Base-by-base conservation (phyloP, 2,797 vertebrate species). In the Poeciliopsis presidionis region DNA sequence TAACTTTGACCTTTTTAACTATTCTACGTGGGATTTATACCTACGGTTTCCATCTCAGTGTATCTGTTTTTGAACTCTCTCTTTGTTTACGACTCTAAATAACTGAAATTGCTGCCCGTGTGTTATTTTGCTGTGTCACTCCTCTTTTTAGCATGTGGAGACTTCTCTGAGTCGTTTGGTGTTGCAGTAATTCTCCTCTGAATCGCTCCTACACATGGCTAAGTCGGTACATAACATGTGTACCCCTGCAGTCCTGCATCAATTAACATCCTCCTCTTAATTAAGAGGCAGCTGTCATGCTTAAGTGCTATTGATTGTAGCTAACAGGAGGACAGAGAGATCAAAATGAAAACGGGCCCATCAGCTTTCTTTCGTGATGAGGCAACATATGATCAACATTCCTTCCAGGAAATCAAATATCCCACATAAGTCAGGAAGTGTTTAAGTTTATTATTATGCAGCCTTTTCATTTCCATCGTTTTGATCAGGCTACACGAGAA, bases 241-340 rank as follows among this genome's bases (percentile, higher is more conserved):
- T 90, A 78, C 74, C 81, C 82, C 81, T 82, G 84, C 76, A 39
- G 88, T 90, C 83, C 53, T 86, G 74, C 85, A 63, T 92, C 91
- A 92, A 88, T 93, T 93, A 92, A 92, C 88, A 88, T 92, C 80
- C 81, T 91, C 74, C 47, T 88, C 85, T 92, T 94, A 94, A 95
- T 94, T 94, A 93, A 92, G 83, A 90, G 76, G 89, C 86, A 86
- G 90, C 87, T 90, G 86, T 93, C 90, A 91, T 90, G 91, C 89
- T 93, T 92, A 91, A 91, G 88, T 85, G 84, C 87, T 90, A 92
- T 94, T 92, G 94, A 93, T 93, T 93, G 89, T 90, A 83, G 90
- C 90, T 94, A 89, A 90, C 90, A 94, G 88, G 86, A 90, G 90
- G 86, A 91, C 43, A 0, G 36, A 90, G 83, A 84, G 88, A 86